These are phyloP conservation scores for Heteronetta atricapilla DNA, from an alignment of 2,113 vertebrate species.

Conservation along the genomic window DNA sequence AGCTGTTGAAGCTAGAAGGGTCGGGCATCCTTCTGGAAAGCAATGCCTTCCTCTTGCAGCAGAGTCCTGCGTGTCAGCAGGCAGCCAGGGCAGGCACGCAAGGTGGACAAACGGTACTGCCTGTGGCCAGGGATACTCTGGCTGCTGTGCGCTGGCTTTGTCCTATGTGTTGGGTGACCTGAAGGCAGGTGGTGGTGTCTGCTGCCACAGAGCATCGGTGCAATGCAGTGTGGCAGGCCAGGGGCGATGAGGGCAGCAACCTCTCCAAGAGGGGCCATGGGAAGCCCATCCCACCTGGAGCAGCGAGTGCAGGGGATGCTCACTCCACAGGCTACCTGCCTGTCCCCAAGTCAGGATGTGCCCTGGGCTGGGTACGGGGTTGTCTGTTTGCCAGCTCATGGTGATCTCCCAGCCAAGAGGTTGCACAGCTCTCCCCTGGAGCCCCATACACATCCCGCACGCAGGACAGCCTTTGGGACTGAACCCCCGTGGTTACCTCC, in stretches of 20 bases:
- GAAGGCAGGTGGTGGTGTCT: too few species aligned
- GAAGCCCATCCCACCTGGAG: too few species aligned
- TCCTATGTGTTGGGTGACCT: too few species aligned
- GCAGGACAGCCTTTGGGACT: background rate
- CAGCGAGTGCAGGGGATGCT: background rate
- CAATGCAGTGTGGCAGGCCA: too few species aligned
- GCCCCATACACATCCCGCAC: background rate
- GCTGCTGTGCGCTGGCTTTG: too few species aligned
- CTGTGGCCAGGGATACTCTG: too few species aligned
- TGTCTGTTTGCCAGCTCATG: background rate
- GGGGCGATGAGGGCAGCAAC: too few species aligned
- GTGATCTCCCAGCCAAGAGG: background rate
- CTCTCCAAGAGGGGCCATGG: too few species aligned
- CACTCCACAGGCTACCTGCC: background rate
- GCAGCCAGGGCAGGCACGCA: too few species aligned
- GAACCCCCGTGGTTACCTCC: background rate
- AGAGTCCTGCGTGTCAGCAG: background rate
- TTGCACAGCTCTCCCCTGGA: background rate
- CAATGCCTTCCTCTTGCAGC: background rate
- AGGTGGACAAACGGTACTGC: too few species aligned
- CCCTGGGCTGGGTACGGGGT: background rate
- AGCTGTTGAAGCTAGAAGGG: background rate
- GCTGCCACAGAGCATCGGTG: too few species aligned
- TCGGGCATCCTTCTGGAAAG: background rate
- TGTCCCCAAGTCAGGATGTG: background rate